These are phyloP conservation scores for Oligia latruncula DNA, from an alignment of 2,888 invertebrate genomes.

Conservation along the genomic window DNA sequence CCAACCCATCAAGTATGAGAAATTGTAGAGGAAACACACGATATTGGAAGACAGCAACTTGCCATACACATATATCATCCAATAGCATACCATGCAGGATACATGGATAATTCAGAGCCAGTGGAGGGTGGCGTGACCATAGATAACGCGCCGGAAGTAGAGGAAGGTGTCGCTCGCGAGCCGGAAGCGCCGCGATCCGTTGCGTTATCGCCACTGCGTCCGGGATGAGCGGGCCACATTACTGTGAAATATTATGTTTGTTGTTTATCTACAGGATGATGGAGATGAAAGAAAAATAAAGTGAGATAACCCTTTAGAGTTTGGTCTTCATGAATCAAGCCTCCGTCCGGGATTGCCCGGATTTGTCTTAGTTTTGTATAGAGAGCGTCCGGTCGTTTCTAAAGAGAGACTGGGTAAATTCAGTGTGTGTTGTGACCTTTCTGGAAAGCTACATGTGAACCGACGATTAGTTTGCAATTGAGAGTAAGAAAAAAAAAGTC, in stretches of 20 bases:
- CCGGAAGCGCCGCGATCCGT: conserved; percentile 72
- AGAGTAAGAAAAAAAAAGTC: neutral
- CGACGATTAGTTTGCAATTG: neutral
- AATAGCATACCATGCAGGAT: conserved; percentile 47
- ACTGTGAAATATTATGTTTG: conserved; percentile 52
- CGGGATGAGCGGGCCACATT: conserved; percentile 58
- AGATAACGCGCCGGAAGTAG: conserved; percentile 73
- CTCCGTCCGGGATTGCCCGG: conserved; percentile 20
- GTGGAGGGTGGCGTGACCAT: conserved; percentile 63
- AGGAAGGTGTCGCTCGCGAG: conserved; percentile 73
- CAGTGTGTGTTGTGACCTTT: neutral
- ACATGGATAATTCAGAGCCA: conserved; percentile 62
- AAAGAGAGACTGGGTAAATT: neutral
- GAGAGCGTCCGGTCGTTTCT: conserved; percentile 18
- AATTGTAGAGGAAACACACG: conserved; percentile 7
- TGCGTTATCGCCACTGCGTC: conserved; percentile 72
- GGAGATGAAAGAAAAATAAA: conserved; percentile 32
- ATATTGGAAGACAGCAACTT: conserved; percentile 13
- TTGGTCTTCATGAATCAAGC: conserved; percentile 31
- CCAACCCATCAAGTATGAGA: neutral
- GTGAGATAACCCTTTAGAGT: conserved; percentile 27
- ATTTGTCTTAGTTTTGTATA: conserved; percentile 22
- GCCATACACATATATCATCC: conserved; percentile 32
- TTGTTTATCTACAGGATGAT: conserved; percentile 41
- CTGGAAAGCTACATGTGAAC: neutral